A percentile compares a stretch with the other conserved stretches of the same genome.
Conservation (phyloP, 2,113 vertebrate genomes). For the Polyodon spathula region DNA sequence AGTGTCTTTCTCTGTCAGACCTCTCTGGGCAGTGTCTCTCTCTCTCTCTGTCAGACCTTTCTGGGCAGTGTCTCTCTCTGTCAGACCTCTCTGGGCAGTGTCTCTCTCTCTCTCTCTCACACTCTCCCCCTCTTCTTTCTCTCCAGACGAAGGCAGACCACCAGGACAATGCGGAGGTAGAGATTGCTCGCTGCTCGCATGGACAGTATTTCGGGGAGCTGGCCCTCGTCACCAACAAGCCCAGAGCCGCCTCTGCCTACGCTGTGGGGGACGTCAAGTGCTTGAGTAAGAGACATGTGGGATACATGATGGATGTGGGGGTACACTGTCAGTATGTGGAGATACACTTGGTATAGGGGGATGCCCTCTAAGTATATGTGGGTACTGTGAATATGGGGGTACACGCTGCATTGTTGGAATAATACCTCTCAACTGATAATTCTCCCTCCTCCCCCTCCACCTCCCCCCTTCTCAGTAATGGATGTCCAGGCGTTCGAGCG, state of each 20-base stretch:
- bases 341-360: background rate
- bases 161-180: conserved; percentile 82
- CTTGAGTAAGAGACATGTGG: conserved; percentile 70
- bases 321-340: background rate
- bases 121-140: background rate
- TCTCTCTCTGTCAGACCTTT: too few relatives aligned
- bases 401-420: background rate
- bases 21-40: too few relatives aligned
- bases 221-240: conserved; percentile 96
- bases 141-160: conserved; percentile 77
- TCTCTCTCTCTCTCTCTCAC: conserved; percentile 7
- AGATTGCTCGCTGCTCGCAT: conserved; percentile 83
- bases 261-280: conserved; percentile 84
- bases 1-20: too few relatives aligned
- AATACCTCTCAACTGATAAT: background rate
- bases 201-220: conserved; percentile 98
- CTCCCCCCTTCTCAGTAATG: conserved; percentile 65
- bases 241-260: conserved; percentile 91
- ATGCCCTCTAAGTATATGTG: background rate
- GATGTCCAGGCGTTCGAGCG: conserved; percentile 96
- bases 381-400: background rate
- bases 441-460: conserved; percentile 5
- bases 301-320: background rate
- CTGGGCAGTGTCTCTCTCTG: too few relatives aligned
- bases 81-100: too few relatives aligned